These are phyloP conservation scores for Enteromius viviparus DNA, from an alignment of 2,797 vertebrate species.

Conservation along the genomic window DNA sequence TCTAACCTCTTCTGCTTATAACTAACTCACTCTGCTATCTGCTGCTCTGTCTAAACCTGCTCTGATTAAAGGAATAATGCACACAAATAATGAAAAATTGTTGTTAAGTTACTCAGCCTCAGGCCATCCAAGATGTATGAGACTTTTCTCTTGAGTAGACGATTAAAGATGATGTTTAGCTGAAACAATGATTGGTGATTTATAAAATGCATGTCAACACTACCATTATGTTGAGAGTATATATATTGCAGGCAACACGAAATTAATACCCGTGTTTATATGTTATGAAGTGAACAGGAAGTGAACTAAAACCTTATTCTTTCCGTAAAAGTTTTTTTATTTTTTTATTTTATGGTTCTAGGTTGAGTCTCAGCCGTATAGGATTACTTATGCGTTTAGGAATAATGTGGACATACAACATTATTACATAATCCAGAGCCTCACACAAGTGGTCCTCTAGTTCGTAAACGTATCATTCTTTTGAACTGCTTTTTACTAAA, in stretches of 20 bases:
- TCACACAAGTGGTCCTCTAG: neutral
- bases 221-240: neutral
- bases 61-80: neutral
- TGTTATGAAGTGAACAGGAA: neutral
- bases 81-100: neutral
- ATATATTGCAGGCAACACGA: neutral
- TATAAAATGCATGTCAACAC: neutral
- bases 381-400: neutral
- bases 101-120: neutral
- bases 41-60: conserved; percentile 34
- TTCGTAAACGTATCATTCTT: neutral
- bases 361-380: neutral
- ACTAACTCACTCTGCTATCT: conserved; percentile 34
- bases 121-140: neutral
- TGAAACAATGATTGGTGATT: neutral
- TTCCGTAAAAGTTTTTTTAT: neutral
- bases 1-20: conserved; percentile 44
- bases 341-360: neutral
- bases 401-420: neutral
- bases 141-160: neutral
- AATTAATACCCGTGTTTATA: neutral
- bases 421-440: neutral
- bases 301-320: neutral
- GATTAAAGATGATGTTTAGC: neutral
- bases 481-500: neutral